Percentiles rank a stretch among this genome's conserved stretches.
These are phyloP conservation scores for Mesembrinibis cayennensis DNA, from an alignment of 2,113 vertebrate species.

Conservation along the genomic window DNA sequence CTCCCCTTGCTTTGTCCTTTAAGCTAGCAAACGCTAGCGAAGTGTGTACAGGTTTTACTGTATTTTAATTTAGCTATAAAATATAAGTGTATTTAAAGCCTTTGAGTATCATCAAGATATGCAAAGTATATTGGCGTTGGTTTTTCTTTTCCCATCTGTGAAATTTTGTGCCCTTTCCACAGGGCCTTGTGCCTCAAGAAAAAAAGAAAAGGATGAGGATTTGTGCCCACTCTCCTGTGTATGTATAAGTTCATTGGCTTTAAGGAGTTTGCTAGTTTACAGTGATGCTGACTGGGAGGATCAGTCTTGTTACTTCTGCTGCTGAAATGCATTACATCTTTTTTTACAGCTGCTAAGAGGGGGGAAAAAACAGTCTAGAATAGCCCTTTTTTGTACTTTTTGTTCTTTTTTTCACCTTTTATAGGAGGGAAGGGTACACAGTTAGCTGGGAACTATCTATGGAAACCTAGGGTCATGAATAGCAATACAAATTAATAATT, in stretches of 20 bases:
- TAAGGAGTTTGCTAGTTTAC: not conserved
- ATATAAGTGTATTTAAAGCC: not conserved
- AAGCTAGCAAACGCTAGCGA: not conserved
- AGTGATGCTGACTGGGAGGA: not conserved
- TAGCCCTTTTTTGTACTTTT: not conserved
- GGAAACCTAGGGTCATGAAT: not conserved
- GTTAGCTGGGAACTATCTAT: not conserved
- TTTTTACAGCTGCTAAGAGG: not conserved
- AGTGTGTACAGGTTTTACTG: not conserved
- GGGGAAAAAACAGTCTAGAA: not conserved
- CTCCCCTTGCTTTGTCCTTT: not conserved
- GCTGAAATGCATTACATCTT: not conserved
- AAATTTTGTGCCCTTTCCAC: not conserved
- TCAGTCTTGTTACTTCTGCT: not conserved
- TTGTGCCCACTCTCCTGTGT: not conserved
- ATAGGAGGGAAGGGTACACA: not conserved
- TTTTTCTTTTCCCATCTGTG: not conserved
- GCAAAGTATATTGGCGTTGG: rapidly evolving
- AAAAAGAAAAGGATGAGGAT: not conserved
- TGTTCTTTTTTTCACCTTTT: not conserved
- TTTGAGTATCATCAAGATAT: not conserved
- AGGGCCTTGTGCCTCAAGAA: too few relatives aligned
- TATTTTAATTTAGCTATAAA: not conserved
- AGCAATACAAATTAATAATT: not conserved
- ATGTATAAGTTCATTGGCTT: not conserved